Evolutionary conservation across 2,797 vertebrate genomes (phyloP).

Genomic region (Tarsius wallacei): DNA sequence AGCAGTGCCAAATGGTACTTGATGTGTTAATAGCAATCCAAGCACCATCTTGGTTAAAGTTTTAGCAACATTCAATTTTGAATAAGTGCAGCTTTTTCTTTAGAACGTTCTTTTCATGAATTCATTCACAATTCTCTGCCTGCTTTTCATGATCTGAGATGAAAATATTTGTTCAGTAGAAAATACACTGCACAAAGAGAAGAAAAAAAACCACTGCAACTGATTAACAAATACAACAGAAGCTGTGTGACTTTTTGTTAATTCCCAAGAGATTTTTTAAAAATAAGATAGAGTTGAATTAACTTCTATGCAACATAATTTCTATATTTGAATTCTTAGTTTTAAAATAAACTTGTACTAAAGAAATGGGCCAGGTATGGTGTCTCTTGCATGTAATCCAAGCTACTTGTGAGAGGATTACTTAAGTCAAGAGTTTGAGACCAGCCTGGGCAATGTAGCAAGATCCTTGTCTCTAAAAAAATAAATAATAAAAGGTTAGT

Average conservation of each 20-base stretch:
- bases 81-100: conserved; percentile 7
- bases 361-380: neutral
- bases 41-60: neutral
- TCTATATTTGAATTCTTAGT: conserved; percentile 53
- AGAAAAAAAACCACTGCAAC: neutral
- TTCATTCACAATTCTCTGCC: conserved; percentile 60
- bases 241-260: neutral
- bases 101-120: neutral
- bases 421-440: neutral
- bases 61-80: conserved; percentile 29
- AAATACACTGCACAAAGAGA: neutral
- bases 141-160: neutral
- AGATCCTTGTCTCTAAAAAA: neutral
- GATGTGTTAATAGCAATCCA: neutral
- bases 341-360: conserved; percentile 19
- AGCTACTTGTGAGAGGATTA: neutral
- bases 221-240: neutral
- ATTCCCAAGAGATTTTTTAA: neutral
- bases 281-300: conserved; percentile 4
- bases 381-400: neutral
- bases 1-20: neutral
- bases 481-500: neutral
- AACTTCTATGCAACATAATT: conserved; percentile 36
- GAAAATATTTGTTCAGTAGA: conserved; percentile 43
- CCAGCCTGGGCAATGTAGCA: neutral